Base-by-base conservation (phyloP, 2,113 vertebrate species). In the Podarcis raffonei region DNA sequence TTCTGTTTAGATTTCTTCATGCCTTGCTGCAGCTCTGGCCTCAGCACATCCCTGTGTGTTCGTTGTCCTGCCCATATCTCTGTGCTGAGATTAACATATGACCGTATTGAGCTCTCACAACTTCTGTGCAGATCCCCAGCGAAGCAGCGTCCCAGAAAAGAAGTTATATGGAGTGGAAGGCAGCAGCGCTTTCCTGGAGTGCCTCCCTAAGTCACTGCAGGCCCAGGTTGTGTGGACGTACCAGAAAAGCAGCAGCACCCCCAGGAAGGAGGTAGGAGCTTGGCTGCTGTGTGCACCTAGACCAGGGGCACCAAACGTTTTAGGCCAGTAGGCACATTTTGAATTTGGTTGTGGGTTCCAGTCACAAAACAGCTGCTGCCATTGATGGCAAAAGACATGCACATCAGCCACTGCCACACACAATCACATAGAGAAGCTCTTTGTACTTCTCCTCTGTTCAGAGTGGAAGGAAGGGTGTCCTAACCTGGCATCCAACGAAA, bases 111-210 rank as follows among this genome's bases (percentile, higher is more conserved):
- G 18, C 9, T 35, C n/a, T 32, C 18, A 59, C 39, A 25, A 3
- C 18, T 79, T 92, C 5, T 89, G 90, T 84, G 0, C 90, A 99
- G 98, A 99, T 84, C 96, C 98, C 2, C 94, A 97, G 9, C 97
- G 90, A 87, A 96, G 97, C 32, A 96, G 93, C 0, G 95, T 98
- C 81, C 94, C 96, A 74, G 98, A 99, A 96, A 97, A 94, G 94
- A 98, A 97, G 91, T 95, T 99, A 62, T 98, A 98, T 0, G 99
- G 98, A 0, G 98, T 99, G 37, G 99, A 99, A 91, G 97, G 98
- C 42, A 99, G 98, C 95, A 99, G 98, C 4, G 94, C 97, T 16
- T 99, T 99, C 95, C 95, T 99, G 90, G 99, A 99, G 92, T 99
- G 99, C 37, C 92, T 99, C 71, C 98, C 99, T n/a, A 98, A 98